Evolutionary conservation across 2,888 invertebrate species (phyloP).

Genomic region (Suillia variegata): DNA sequence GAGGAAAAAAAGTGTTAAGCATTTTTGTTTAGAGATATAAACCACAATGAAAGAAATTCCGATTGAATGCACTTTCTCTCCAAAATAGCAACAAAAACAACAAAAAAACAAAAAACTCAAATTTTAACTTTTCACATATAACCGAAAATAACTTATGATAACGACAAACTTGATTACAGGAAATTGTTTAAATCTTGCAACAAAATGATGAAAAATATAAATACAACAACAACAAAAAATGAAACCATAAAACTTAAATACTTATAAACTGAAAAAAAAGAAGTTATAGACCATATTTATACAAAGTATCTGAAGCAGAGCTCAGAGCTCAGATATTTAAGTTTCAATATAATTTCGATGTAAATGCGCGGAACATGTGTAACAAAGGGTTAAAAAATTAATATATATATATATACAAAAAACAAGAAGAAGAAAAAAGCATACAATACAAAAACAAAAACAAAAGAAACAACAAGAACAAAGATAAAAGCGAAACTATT

Average conservation of each 20-base stretch:
- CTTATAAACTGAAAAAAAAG: not conserved
- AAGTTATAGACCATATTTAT: not conserved
- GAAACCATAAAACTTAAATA: not conserved
- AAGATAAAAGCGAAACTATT: constrained; percentile 54
- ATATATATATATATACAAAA: not conserved
- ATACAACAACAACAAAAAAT: constrained; percentile 20
- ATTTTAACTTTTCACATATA: no score
- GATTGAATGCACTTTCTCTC: not conserved
- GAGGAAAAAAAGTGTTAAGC: no score
- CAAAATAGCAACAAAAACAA: constrained; percentile 1
- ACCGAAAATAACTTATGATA: constrained; percentile 51
- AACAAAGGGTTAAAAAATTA: constrained; percentile 33
- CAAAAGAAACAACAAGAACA: not conserved
- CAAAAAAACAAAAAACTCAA: no score
- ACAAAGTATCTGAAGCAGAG: constrained; percentile 13
- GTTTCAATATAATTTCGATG: constrained; percentile 22
- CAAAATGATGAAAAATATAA: constrained; percentile 23
- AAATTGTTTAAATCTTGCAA: constrained; percentile 46
- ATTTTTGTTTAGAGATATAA: no score
- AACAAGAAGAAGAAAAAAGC: no score
- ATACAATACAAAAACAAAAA: constrained; percentile 1
- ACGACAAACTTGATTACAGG: constrained; percentile 53
- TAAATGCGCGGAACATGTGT: constrained; percentile 42
- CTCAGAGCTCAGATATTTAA: no score
- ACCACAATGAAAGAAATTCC: no score